phyloP scores from a whole-genome alignment of 2,888 invertebrate species.

The Dryococelus australis region DNA sequence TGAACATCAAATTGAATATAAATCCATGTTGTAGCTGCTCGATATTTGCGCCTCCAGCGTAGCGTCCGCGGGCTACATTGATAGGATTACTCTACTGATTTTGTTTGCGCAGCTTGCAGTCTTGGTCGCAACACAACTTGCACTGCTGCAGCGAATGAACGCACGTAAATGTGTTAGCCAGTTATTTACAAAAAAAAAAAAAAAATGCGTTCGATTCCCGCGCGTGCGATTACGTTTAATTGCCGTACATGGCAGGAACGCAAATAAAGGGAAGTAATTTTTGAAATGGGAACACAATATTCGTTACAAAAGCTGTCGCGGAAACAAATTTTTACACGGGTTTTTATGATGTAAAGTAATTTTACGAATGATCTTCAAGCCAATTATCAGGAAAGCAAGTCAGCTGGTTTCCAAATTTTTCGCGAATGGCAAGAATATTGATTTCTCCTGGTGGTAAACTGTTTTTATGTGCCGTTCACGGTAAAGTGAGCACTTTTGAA shows the following conservation, averaged over 20 bases:
- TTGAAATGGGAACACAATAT: background rate
- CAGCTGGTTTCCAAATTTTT: too few species aligned
- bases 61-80: background rate
- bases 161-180: background rate
- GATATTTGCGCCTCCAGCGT: conserved; percentile 1
- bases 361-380: too few species aligned
- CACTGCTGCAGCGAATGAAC: background rate
- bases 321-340: background rate
- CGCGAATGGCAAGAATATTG: too few species aligned
- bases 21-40: conserved; percentile 2
- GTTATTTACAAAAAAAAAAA: background rate
- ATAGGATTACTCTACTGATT: background rate
- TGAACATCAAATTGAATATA: conserved; percentile 27
- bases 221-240: background rate
- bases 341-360: background rate
- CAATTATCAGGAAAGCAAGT: too few species aligned
- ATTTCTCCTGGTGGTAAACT: too few species aligned
- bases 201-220: background rate
- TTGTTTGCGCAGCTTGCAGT: background rate
- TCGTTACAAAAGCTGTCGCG: background rate
- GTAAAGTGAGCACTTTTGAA: too few species aligned
- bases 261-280: background rate
- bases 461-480: too few species aligned
- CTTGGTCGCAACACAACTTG: conserved; percentile 1
- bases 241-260: background rate